phyloP scores from a whole-genome alignment of 35 echinoderm and acorn worm genomes.

The Anneissia japonica region DNA sequence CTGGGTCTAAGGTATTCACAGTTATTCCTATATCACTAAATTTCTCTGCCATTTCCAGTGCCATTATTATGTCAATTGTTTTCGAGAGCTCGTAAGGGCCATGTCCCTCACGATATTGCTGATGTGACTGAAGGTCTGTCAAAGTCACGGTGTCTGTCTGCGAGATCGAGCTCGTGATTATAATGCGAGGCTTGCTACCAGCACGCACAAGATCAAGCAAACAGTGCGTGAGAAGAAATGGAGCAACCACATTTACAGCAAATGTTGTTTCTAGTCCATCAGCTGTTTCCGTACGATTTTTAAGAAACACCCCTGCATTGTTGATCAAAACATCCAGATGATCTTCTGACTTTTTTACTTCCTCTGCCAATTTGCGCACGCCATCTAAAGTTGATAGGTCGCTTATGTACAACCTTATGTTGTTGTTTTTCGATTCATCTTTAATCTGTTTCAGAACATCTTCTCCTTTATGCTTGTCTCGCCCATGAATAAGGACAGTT shows the following conservation, averaged over 20 bases:
- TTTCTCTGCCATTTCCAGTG: slow-evolving; percentile 55
- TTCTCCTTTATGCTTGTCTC: slow-evolving; percentile 28
- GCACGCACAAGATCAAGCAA: slow-evolving; percentile 69
- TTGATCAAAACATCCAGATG: slow-evolving; percentile 81
- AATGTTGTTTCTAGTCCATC: slow-evolving; percentile 93
- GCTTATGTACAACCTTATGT: slow-evolving; percentile 54
- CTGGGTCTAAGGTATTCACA: slow-evolving; percentile 79
- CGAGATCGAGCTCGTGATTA: slow-evolving; percentile 84
- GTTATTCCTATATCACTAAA: slow-evolving; percentile 46
- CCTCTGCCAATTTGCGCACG: slow-evolving; percentile 58
- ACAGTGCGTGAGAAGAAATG: slow-evolving; percentile 75
- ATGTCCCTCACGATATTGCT: slow-evolving; percentile 38
- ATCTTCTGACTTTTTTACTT: slow-evolving; percentile 46
- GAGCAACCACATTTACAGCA: slow-evolving; percentile 85
- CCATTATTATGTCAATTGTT: slow-evolving; percentile 66
- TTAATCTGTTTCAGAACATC: slow-evolving; percentile 51
- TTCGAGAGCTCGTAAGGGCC: slow-evolving; percentile 75
- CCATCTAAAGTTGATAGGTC: slow-evolving; percentile 57
- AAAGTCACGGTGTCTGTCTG: slow-evolving; percentile 39
- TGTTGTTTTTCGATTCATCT: slow-evolving; percentile 50
- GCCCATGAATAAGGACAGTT: slow-evolving; percentile 81
- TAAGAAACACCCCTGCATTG: slow-evolving; percentile 77
- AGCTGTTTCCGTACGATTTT: slow-evolving; percentile 22
- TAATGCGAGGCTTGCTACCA: slow-evolving; percentile 48
- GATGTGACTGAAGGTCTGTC: slow-evolving; percentile 49